Evolutionary conservation across 1,140 invertebrate species (phyloP).

Genomic region (Pseudomyrmex concolor): DNA sequence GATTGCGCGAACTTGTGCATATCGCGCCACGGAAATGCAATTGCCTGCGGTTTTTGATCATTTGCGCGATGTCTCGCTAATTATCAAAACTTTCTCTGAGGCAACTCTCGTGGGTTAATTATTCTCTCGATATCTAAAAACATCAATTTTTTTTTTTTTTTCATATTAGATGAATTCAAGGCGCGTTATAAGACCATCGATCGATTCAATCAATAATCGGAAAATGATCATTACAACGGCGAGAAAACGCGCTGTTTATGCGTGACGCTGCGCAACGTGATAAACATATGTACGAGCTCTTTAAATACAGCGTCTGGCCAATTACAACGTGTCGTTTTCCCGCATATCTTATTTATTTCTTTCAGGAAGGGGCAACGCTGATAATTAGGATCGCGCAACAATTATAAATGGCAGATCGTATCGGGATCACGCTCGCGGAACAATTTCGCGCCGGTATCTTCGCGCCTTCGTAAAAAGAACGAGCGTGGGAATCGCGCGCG

Average conservation of each 20-base stretch:
- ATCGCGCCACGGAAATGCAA: too few species aligned
- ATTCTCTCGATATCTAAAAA: neutral
- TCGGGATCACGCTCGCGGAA: constrained; percentile 42
- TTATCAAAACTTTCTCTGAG: too few species aligned
- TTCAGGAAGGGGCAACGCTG: neutral
- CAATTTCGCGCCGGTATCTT: constrained; percentile 9
- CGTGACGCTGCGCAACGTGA: neutral
- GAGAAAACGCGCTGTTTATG: neutral
- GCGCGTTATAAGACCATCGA: neutral
- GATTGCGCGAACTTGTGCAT: too few species aligned
- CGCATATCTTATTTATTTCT: constrained; percentile 21
- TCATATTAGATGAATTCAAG: neutral
- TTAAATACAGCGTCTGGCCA: neutral
- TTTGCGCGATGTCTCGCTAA: too few species aligned
- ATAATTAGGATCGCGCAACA: constrained; percentile 46
- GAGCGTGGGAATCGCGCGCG: constrained; percentile 35
- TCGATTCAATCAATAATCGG: neutral
- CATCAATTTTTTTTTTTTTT: too few species aligned
- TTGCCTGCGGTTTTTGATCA: too few species aligned
- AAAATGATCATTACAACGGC: neutral
- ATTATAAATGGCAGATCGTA: constrained; percentile 49
- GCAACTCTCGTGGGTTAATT: neutral
- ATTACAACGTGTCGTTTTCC: neutral
- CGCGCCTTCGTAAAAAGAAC: constrained; percentile 17
- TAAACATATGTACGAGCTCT: neutral